Evolutionary conservation across 2,113 vertebrate genomes (phyloP), one percentile per base, ranked within the genome.

Genomic region (Melanostigma gelatinosum): DNA sequence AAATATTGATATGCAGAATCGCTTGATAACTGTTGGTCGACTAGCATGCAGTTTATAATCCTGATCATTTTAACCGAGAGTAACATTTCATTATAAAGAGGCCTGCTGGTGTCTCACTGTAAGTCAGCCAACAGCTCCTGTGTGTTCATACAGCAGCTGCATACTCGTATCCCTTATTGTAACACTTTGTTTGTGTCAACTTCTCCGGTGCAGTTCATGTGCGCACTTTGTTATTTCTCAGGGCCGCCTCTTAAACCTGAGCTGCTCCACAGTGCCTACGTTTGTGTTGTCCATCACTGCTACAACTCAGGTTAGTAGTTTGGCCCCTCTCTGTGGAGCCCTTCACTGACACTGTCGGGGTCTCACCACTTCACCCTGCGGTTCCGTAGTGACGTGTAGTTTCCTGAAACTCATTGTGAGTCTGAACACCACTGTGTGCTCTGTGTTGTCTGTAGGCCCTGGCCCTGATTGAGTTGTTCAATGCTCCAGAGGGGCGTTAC

Each of bases 261-360:
- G 98, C 95, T 99, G 98, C 90, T 99, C 98, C 87, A 99, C 98
- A 0, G 98, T 99, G 73, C 98, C 98, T 66, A 99, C 98, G 15
- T 99, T 99, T 77, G 98, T 99, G 22, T 95, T 99, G 81, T 99
- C 98, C 84, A 99, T 99, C 95, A 99, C 98, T 2, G 98, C 98
- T 64, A 99, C 98, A 29, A 99, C 98, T 69, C 98, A 99, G 97
- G 97, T 98, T 79, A 0, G 94, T 75, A n/a, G 42, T 34, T 81
- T 67, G 24, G 46, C 11, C 27, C 50, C 50, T 60, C 1, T 60
- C 9, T 62, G 38, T 27, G 9, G 18, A 29, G 32, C 4, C 16
- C 15, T 38, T 63, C 32, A 60, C 65, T 70, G 10, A 61, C 24
- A n/a, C 32, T 12, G 52, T 1, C 67, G 32, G 46, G 15, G 5